Base-by-base conservation (phyloP, 2,113 vertebrate genomes). In the Phalacrocorax pelagicus region DNA sequence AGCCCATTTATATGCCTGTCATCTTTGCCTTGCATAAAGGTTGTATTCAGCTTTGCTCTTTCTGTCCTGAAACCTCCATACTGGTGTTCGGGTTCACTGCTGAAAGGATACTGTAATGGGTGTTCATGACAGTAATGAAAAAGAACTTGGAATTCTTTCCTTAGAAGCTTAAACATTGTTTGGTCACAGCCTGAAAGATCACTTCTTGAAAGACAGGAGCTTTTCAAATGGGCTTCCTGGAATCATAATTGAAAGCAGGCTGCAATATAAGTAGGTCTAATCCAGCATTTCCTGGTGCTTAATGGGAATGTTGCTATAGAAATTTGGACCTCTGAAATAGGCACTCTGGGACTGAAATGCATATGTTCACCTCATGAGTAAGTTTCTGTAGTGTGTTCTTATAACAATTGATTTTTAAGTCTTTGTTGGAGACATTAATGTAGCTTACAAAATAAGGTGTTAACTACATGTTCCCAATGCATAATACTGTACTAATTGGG, bases 301-400 rank as follows among this genome's bases (percentile, higher is more conserved):
- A 88, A 95, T 94, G 51, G 78, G 84, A 85, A 85, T 89, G 95
- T 97, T 97, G 91, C 91, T 94, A 97, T 95, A 95, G 95, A 95
- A 96, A 97, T 94, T 61, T 92, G 73, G 62, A 86, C 81, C 49
- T 85, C 42, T 22, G 15, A 91, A 96, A 96, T 49, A 75, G 40
- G 73, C 40, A 23, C 73, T 91, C 58, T 44, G 24, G 67, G 55
- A 74, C 63, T 84, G 52, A 91, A 95, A 86, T 72, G 32, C 40
- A 22, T 81, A 32, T 71, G 62, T 78, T 89, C 47, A 72, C 80
- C 42, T 96, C 22, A 42, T 42, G 36, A 87, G 49, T 59, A 80
- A 86, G 34, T 70, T 81, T 80, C 75, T 92, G 38, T 49, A 44
- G 24, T 71, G 34, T 92, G 30, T 61, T 92, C 71, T 82, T 93